Conservation (phyloP, 37 sponge, comb jelly and placozoan species). For the Agelas oroides region DNA sequence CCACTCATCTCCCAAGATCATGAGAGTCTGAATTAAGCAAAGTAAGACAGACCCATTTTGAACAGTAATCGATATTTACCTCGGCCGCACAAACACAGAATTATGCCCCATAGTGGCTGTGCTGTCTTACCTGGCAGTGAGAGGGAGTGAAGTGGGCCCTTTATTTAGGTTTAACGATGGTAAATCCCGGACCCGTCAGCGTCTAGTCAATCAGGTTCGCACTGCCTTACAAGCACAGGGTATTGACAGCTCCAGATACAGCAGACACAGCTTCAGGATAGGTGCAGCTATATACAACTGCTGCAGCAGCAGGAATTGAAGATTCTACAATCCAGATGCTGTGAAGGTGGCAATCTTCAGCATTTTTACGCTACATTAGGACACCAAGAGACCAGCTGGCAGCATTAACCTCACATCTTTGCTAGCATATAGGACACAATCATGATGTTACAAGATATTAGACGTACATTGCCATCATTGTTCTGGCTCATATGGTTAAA, state of each 20-base stretch:
- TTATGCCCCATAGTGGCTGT: slow-evolving; percentile 31
- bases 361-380: slow-evolving; percentile 11
- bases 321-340: slow-evolving; percentile 31
- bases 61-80: background rate
- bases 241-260: background rate
- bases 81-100: slow-evolving; percentile 16
- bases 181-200: background rate
- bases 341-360: slow-evolving; percentile 21
- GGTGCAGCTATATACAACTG: slow-evolving; percentile 29
- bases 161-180: slow-evolving; percentile 6
- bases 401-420: no score
- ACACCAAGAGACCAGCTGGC: slow-evolving; percentile 12
- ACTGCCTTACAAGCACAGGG: background rate
- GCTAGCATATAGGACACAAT: no score
- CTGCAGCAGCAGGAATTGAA: background rate
- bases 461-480: no score
- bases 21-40: slow-evolving; percentile 23
- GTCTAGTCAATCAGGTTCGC: slow-evolving; percentile 7
- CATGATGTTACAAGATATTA: no score
- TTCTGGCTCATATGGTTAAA: no score
- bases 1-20: background rate
- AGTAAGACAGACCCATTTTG: slow-evolving; percentile 54
- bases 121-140: slow-evolving; percentile 1
- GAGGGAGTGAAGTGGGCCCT: background rate
- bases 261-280: slow-evolving; percentile 29